phyloP scores from a whole-genome alignment of 2,888 invertebrate genomes.

The Trimorus sp. region DNA sequence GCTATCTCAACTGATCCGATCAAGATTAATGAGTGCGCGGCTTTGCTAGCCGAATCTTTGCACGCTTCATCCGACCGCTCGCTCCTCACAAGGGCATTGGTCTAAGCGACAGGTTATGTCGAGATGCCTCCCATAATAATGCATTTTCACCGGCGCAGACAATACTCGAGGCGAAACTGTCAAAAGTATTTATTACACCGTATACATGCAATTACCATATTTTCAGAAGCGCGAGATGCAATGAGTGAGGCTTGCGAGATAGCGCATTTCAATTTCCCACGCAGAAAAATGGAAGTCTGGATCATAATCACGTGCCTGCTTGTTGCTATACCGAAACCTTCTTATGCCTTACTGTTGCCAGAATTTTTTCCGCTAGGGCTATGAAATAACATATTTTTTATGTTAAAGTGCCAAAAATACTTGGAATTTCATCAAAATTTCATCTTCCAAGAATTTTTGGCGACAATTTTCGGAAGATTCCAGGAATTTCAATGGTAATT shows the following conservation, averaged over 20 bases:
- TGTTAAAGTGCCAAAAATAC: too few species aligned
- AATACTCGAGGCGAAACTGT: slow-evolving; percentile 55
- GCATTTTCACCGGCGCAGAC: slow-evolving; percentile 61
- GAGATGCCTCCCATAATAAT: slow-evolving; percentile 63
- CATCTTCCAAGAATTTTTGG: too few species aligned
- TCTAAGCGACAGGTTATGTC: slow-evolving; percentile 75
- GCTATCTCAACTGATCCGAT: slow-evolving; percentile 81
- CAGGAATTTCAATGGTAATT: too few species aligned
- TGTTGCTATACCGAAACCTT: too few species aligned
- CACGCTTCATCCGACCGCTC: slow-evolving; percentile 71
- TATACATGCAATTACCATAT: slow-evolving; percentile 36
- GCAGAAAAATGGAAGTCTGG: too few species aligned
- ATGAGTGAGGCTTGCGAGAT: neutral
- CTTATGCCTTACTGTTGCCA: too few species aligned
- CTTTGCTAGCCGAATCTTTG: slow-evolving; percentile 82
- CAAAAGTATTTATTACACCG: slow-evolving; percentile 44
- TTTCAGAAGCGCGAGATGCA: neutral
- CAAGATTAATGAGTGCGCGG: slow-evolving; percentile 84
- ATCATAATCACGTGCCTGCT: too few species aligned
- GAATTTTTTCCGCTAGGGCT: too few species aligned
- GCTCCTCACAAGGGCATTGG: slow-evolving; percentile 71
- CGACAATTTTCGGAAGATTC: too few species aligned
- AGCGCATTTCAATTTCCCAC: neutral
- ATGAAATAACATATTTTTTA: too few species aligned
- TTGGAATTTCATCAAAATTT: too few species aligned